Evolutionary conservation across 2,888 invertebrate genomes (phyloP).

Genomic region (Perithous albicinctus): DNA sequence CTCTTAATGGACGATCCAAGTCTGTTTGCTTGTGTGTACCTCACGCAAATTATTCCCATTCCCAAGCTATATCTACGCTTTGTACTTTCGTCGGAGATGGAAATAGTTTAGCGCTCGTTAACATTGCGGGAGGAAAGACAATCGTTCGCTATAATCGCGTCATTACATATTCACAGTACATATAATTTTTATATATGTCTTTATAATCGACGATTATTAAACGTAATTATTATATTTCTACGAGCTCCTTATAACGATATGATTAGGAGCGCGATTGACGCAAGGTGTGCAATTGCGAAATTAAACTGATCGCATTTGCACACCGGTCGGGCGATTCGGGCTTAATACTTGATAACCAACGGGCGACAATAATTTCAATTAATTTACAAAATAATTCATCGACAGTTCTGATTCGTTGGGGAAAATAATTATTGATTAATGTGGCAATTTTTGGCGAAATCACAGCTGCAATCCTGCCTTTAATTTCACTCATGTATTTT

Average conservation of each 20-base stretch:
- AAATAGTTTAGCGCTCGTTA: constrained; percentile 79
- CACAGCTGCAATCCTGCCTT: too few relatives aligned
- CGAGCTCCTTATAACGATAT: constrained; percentile 19
- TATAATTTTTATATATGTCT: constrained; percentile 20
- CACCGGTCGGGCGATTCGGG: constrained; percentile 12
- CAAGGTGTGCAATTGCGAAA: constrained; percentile 10
- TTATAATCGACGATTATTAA: constrained; percentile 25
- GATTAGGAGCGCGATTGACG: constrained; percentile 16
- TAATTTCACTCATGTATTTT: too few relatives aligned
- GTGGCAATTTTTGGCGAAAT: not conserved
- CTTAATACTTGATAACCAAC: constrained; percentile 35
- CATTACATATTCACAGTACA: constrained; percentile 30
- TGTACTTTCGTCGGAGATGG: constrained; percentile 81
- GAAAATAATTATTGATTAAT: not conserved
- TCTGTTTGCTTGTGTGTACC: constrained; percentile 60
- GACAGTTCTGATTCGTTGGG: not conserved
- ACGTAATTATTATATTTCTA: constrained; percentile 43
- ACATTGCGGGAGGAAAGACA: constrained; percentile 39
- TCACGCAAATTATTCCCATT: constrained; percentile 79
- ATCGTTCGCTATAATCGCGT: constrained; percentile 16
- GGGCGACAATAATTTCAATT: constrained; percentile 13
- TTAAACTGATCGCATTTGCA: constrained; percentile 20
- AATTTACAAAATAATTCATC: not conserved
- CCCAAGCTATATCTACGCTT: constrained; percentile 82
- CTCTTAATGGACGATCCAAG: constrained; percentile 4